Percentiles rank a stretch among this genome's conserved stretches.
Conservation (phyloP, 1,140 invertebrate species). For the Meloidogyne floridensis region DNA sequence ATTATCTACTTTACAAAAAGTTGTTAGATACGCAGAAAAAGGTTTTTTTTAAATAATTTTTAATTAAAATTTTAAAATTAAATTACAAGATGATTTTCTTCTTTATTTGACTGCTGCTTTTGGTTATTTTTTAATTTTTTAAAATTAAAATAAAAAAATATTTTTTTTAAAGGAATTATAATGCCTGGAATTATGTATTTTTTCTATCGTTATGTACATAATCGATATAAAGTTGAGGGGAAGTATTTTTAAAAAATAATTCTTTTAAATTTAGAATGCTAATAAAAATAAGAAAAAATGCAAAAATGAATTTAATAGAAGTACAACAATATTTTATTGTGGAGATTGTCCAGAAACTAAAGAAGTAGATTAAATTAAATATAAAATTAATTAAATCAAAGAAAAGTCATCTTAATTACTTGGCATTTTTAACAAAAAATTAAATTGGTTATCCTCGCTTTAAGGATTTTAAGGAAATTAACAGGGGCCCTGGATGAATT, state of each 20-base stretch:
- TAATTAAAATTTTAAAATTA: constrained; percentile 13
- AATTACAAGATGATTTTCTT: constrained; percentile 31
- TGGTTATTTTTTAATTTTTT: constrained; percentile 9
- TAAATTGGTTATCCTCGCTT: too few relatives aligned
- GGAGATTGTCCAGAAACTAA: background rate
- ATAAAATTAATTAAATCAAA: too few relatives aligned
- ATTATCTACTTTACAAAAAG: constrained; percentile 34
- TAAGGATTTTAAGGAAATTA: too few relatives aligned
- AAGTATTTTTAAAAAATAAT: background rate
- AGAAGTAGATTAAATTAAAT: constrained; percentile 12
- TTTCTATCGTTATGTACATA: constrained; percentile 37
- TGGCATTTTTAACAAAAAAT: too few relatives aligned
- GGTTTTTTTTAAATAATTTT: background rate
- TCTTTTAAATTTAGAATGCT: constrained; percentile 19
- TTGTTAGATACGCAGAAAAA: constrained; percentile 43
- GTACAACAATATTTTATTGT: constrained; percentile 25
- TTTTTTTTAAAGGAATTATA: constrained; percentile 30
- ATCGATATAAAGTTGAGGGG: constrained; percentile 12
- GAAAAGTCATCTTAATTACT: too few relatives aligned
- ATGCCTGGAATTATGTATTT: constrained; percentile 48
- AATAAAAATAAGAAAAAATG: constrained; percentile 15
- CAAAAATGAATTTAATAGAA: background rate
- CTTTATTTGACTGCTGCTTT: constrained; percentile 39
- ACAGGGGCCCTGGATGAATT: too few relatives aligned
- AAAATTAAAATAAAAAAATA: background rate